These are phyloP conservation scores for Glaucidium brasilianum DNA, from an alignment of 2,113 vertebrate genomes.

Conservation along the genomic window DNA sequence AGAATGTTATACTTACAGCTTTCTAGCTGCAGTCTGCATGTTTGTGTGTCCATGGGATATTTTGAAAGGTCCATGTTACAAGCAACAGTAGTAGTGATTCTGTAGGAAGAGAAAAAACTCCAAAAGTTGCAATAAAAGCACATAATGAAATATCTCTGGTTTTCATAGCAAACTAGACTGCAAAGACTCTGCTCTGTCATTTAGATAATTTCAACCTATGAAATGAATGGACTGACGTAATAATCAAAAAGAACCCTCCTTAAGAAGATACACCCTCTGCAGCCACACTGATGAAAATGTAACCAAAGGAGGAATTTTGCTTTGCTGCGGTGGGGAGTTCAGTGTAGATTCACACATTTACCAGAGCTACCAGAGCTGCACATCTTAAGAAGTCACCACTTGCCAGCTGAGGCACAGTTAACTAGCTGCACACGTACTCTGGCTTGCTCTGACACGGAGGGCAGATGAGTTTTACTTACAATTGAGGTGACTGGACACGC, in stretches of 20 bases:
- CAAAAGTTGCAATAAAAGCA: not conserved
- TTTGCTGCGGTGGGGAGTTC: not conserved
- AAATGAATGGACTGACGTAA: not conserved
- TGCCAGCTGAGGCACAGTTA: not conserved
- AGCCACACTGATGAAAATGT: not conserved
- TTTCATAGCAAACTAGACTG: not conserved
- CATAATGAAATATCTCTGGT: not conserved
- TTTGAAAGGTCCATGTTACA: slow-evolving; percentile 84
- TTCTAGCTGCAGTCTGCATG: slow-evolving; percentile 77
- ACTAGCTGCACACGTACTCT: not conserved
- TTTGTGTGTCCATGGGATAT: slow-evolving; percentile 84
- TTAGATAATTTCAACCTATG: not conserved
- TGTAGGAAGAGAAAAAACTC: slow-evolving; percentile 22
- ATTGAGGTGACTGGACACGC: not conserved
- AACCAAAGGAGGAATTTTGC: not conserved
- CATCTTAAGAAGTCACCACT: not conserved
- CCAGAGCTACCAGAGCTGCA: not conserved
- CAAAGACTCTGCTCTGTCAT: not conserved
- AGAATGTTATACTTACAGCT: slow-evolving; percentile 76
- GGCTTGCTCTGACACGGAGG: not conserved
- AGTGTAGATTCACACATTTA: not conserved
- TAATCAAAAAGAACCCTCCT: not conserved
- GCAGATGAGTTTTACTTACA: not conserved
- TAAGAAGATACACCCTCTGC: not conserved
- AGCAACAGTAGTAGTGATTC: slow-evolving; percentile 80